These are phyloP conservation scores for Leucoptera coffeella DNA, from an alignment of 2,888 invertebrate species.

Conservation along the genomic window DNA sequence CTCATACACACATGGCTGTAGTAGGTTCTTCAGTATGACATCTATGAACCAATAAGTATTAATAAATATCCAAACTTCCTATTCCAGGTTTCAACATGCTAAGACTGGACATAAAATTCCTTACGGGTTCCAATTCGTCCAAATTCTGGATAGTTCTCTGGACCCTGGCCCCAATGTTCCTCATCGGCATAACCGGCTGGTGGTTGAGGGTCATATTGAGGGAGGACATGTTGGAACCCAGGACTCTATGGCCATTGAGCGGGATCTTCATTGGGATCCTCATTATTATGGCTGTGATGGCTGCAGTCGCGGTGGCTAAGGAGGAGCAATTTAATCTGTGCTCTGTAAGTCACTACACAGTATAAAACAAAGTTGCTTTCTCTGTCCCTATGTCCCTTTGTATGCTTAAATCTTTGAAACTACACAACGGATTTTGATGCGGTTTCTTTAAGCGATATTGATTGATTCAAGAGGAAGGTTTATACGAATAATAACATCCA, in stretches of 20 bases:
- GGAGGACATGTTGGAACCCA: slow-evolving; percentile 15
- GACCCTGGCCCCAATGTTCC: slow-evolving; percentile 25
- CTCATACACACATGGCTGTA: no score
- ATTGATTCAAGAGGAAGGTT: no score
- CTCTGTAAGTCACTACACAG: slow-evolving; percentile 30
- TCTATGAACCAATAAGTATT: no score
- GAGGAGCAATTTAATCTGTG: slow-evolving; percentile 41
- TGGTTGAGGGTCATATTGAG: slow-evolving; percentile 27
- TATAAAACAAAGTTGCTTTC: no score
- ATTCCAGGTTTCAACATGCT: slow-evolving; percentile 29
- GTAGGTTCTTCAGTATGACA: no score
- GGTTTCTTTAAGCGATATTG: no score
- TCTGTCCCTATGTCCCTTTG: no score
- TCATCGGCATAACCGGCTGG: slow-evolving; percentile 32
- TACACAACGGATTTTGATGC: no score
- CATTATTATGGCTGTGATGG: slow-evolving; percentile 26
- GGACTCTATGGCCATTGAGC: slow-evolving; percentile 27
- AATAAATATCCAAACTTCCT: no score
- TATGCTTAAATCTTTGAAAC: no score
- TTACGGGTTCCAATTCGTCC: slow-evolving; percentile 28
- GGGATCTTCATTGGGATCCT: slow-evolving; percentile 23
- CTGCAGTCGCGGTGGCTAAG: slow-evolving; percentile 32
- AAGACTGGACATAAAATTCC: slow-evolving; percentile 32
- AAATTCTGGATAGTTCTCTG: slow-evolving; percentile 28
- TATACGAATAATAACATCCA: no score